Evolutionary conservation across 1,140 invertebrate species (phyloP), one percentile per base, ranked within the genome.

Genomic region (Coptotermes formosanus): DNA sequence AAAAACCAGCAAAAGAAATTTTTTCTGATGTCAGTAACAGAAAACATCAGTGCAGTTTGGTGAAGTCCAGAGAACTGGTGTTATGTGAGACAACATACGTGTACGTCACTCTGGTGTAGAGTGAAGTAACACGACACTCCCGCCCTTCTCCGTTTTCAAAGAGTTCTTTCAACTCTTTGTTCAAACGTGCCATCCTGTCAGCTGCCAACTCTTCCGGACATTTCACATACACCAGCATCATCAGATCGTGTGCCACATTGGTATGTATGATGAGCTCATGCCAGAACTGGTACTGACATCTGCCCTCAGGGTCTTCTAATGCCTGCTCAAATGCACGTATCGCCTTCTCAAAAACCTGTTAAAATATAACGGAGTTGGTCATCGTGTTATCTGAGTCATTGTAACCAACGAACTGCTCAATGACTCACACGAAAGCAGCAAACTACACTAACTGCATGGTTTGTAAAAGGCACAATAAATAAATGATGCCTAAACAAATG

Each of bases 151-250:
- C 64, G n/a, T 75, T 75, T 75, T 75, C 64, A 30, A 75, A 75
- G n/a, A 75, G n/a, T 75, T 75, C 64, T 75, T 75, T 75, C n/a
- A 75, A 75, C n/a, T 75, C 64, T 30, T 75, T 30, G n/a, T 75
- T 75, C 64, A 75, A 75, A 75, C 25, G 64, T 30, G 8, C 9
- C 25, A 75, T 75, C n/a, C 64, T 75, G n/a, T 16, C 64, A n/a
- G 8, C 8, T 30, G 64, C 64, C 64, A 75, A 9, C 4, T 75
- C 64, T 30, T 30, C 8, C 1, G n/a, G 16, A 12, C 64, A n/a
- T 14, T 30, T 25, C 25, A 75, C 64, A 75, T 11, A 75, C 25
- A 75, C 64, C 25, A 75, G 2, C 9, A 75, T 6, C 64, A 75
- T 75, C 64, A 75, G 64, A 8, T 75, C 64, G 11, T 16, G 9